phyloP scores from a whole-genome alignment of 2,113 vertebrate species.

The Lutjanus erythropterus region DNA sequence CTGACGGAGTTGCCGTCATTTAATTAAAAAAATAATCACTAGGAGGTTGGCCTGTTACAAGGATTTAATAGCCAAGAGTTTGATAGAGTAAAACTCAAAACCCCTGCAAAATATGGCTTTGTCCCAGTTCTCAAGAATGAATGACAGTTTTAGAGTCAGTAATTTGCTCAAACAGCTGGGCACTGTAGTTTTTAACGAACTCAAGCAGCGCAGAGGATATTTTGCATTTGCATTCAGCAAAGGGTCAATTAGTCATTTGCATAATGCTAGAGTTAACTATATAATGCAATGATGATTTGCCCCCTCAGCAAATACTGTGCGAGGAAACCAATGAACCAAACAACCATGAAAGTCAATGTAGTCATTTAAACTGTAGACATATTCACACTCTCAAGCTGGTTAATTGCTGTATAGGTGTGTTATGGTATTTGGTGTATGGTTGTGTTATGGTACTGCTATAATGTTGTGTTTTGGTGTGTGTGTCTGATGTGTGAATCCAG shows the following conservation, averaged over 20 bases:
- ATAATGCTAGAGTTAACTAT: too few species aligned
- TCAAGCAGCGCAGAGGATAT: background rate
- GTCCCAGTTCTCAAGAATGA: too few species aligned
- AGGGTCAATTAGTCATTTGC: background rate
- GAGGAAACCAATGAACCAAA: background rate
- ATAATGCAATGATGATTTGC: background rate
- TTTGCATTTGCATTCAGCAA: background rate
- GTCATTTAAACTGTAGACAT: background rate
- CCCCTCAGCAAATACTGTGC: background rate
- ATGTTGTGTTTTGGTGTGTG: too few species aligned
- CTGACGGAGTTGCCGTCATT: too few species aligned
- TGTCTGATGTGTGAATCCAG: background rate
- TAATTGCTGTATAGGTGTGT: background rate
- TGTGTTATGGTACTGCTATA: too few species aligned
- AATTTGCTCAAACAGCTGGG: background rate
- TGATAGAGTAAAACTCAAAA: too few species aligned
- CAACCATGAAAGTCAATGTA: background rate
- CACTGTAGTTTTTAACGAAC: background rate
- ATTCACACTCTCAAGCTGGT: background rate
- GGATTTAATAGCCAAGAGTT: too few species aligned
- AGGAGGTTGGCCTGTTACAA: too few species aligned
- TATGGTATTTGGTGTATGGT: too few species aligned
- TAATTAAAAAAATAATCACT: too few species aligned
- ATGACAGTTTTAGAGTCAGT: background rate
- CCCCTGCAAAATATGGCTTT: too few species aligned